Evolutionary conservation across 2,113 vertebrate genomes (phyloP), one percentile per base, ranked within the genome.

Genomic region (Pagrus major): DNA sequence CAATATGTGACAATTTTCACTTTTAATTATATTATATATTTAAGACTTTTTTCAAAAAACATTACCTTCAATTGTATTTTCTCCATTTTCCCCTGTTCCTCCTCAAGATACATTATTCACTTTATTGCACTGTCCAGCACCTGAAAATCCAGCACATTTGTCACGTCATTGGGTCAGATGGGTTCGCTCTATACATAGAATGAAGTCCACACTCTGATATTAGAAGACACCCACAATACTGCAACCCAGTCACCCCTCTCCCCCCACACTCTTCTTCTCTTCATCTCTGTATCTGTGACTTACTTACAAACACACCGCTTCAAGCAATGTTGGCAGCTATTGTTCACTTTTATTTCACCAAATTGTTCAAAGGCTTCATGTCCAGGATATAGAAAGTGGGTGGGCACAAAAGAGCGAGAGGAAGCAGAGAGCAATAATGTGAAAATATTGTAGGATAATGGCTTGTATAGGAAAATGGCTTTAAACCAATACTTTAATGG

Each of bases 301-400:
- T 61, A 51, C 80, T 76, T 75, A 81, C 60, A 65, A 52, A 56
- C 49, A 59, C 47, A 39, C 37, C 3, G 73, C 88, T 88, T 72
- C 70, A 23, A 89, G 90, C 89, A 37, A 68, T 80, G 78, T 84
- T 87, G 80, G 78, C 82, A 89, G 85, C 82, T 78, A 80, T 67
- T 81, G 74, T 85, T 88, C 70, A 60, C 64, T 84, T 83, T 86
- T 46, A 85, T 88, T 84, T 89, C 54, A 78, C 61, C 56, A 86
- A 88, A 88, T 81, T 89, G 86, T 85, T 89, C 63, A 81, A 78
- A 85, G 78, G 37, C 15, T 68, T 78, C 8, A 83, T 76, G 76
- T 89, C 68, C 56, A 78, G 72, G 54, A 88, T 37, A 66, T n/a
- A 85, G 39, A 71, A 90, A 80, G 77, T 69, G 68, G 78, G 68